These are phyloP conservation scores for Tipula helvola DNA, from an alignment of 2,888 invertebrate species.

Conservation along the genomic window DNA sequence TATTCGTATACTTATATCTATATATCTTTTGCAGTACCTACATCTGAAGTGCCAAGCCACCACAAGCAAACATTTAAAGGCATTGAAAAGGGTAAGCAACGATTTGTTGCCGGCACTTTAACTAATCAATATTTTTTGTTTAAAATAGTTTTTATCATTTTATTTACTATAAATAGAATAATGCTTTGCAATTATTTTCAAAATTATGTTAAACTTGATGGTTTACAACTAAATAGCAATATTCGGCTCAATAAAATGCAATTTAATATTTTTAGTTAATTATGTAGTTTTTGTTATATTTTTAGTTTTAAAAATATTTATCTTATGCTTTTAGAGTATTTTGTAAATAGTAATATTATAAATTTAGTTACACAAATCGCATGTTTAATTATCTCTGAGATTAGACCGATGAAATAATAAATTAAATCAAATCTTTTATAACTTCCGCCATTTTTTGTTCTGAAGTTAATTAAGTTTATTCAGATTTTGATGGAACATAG, in stretches of 20 bases:
- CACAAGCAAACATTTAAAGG: neutral
- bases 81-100: neutral
- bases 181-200: neutral
- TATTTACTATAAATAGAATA: neutral
- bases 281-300: too few relatives aligned
- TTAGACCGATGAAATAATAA: too few relatives aligned
- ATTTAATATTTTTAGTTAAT: neutral
- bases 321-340: too few relatives aligned
- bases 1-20: neutral
- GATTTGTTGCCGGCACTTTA: neutral
- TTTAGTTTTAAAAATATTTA: too few relatives aligned
- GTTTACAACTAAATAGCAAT: neutral
- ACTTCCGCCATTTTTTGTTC: too few relatives aligned
- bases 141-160: neutral
- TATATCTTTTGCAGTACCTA: neutral
- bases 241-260: neutral
- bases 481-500: too few relatives aligned
- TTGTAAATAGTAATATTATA: too few relatives aligned
- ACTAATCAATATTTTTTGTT: neutral
- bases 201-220: neutral
- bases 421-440: too few relatives aligned
- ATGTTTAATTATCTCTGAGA: too few relatives aligned
- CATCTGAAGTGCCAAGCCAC: neutral
- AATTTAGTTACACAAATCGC: too few relatives aligned
- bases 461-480: too few relatives aligned